These are phyloP conservation scores for Conus ventricosus DNA, from an alignment of 1,140 invertebrate species.

Conservation along the genomic window DNA sequence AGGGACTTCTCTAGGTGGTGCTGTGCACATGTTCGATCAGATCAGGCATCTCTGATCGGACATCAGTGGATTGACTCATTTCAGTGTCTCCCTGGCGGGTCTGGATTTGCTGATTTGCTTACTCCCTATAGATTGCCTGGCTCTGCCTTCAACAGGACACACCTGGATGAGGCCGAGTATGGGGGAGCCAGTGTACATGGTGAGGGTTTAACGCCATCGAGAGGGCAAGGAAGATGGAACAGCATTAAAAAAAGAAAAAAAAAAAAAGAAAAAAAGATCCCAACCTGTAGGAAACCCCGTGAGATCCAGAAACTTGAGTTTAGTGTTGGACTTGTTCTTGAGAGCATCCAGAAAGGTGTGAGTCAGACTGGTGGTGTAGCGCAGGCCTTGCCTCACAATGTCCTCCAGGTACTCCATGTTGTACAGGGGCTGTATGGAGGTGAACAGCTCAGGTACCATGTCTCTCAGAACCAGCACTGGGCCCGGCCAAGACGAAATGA, in stretches of 20 bases:
- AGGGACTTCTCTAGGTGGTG: no score
- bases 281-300: constrained; percentile 66
- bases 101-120: no score
- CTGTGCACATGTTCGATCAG: no score
- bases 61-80: no score
- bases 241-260: not conserved
- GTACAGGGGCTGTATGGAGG: constrained; percentile 56
- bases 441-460: constrained; percentile 60
- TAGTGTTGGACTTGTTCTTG: constrained; percentile 53
- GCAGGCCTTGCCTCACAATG: constrained; percentile 56
- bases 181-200: no score
- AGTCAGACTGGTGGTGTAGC: constrained; percentile 65
- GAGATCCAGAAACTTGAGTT: constrained; percentile 61
- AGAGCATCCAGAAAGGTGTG: constrained; percentile 65
- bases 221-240: no score
- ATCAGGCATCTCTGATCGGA: no score
- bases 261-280: not conserved
- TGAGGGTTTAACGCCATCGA: no score
- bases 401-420: constrained; percentile 53
- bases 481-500: constrained; percentile 61
- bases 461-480: constrained; percentile 54
- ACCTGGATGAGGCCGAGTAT: no score
- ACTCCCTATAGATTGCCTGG: no score
- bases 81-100: no score
- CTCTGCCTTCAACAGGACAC: no score